Base-by-base conservation (phyloP, 2,113 vertebrate genomes). In the Hypanus sabinus region DNA sequence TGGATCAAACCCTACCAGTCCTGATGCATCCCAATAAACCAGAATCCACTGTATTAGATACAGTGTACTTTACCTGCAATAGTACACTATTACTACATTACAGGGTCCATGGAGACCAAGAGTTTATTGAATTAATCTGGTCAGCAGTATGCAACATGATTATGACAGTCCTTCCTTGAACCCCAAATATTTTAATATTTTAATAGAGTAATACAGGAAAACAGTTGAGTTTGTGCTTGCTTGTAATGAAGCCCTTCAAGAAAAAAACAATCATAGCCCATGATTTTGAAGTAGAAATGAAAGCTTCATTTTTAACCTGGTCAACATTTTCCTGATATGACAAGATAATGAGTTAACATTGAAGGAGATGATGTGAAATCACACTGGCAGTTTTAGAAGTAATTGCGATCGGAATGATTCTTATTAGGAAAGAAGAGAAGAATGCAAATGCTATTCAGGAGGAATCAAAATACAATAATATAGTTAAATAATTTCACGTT, bases 51-150 rank as follows among this genome's bases (percentile, higher is more conserved):
- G 46, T 46, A 46, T 46, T 46, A 46, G 46, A 46, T 46, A 46
- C 46, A 46, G 46, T 46, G 46, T 46, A 93, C 38, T 73, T 71
- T 30, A 73, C 70, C 91, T 46, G 36, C 91, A 93, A 93, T 27
- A 93, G 70, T 71, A 22, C 91, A 46, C 36, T 75, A 75, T 93
- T 93, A 14, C 5, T 65, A 73, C 73, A 93, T 93, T 93, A 93
- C 38, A 75, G 70, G 68, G 68, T 75, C 24, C 55, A 33, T 55
- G 27, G n/a, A 46, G 68, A 93, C 38, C n/a, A 90, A 1, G 27
- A 73, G 90, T 93, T 71, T 46, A 93, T 93, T 22, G 71, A 36
- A 73, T 46, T 27, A 55, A 18, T 20, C 38, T 30, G 3, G 20
- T 73, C 10, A 46, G 73, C 68, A 71, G 60, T 14, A 55, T 27